Conservation (phyloP, 1,140 invertebrate species). For the Magallana gigas region DNA sequence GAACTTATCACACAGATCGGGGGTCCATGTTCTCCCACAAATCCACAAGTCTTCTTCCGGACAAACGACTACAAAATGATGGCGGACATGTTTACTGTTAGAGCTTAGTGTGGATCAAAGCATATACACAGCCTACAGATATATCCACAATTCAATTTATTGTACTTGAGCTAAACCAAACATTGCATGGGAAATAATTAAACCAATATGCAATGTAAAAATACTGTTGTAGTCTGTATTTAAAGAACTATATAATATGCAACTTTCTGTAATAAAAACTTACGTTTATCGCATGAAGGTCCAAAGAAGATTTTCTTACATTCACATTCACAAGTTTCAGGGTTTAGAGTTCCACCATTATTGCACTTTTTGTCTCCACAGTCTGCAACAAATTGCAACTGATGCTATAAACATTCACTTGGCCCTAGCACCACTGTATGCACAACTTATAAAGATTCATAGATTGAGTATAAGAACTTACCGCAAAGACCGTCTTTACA, state of each 20-base stretch:
- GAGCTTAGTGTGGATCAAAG: too few species aligned
- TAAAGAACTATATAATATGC: too few species aligned
- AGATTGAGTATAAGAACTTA: background rate
- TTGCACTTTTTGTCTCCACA: conserved; percentile 65
- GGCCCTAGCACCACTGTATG: too few species aligned
- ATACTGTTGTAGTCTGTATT: too few species aligned
- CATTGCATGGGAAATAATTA: too few species aligned
- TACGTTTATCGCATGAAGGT: conserved; percentile 59
- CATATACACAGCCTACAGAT: too few species aligned
- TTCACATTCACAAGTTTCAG: conserved; percentile 61
- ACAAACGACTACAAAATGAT: conserved; percentile 62
- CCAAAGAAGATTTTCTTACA: conserved; percentile 57
- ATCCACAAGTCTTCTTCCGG: conserved; percentile 65
- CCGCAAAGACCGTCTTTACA: conserved; percentile 64
- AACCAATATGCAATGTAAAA: too few species aligned
- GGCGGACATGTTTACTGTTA: too few species aligned
- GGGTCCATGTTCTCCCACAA: conserved; percentile 60
- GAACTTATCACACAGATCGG: conserved; percentile 60
- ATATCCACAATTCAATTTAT: too few species aligned
- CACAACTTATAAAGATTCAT: too few species aligned
- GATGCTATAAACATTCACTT: too few species aligned
- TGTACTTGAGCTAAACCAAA: too few species aligned
- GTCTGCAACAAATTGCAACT: conserved; percentile 45
- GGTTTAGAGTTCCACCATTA: conserved; percentile 65
- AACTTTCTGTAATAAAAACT: background rate